These are phyloP conservation scores for Amphibalanus amphitrite DNA, from an alignment of 1,140 invertebrate genomes.

Conservation along the genomic window DNA sequence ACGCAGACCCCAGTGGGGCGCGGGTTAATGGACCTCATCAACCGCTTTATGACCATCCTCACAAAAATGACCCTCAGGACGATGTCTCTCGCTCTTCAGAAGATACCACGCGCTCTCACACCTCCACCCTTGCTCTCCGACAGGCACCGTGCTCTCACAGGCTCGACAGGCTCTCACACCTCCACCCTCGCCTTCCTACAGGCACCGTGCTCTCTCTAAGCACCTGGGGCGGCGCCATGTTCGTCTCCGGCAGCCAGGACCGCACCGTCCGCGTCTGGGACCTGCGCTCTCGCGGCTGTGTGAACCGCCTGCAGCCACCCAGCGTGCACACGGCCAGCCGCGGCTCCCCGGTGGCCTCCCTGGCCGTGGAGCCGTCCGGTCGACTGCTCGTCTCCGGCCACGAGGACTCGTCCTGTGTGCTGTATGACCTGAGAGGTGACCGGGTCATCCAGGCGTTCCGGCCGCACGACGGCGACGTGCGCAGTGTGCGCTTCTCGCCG, in stretches of 20 bases:
- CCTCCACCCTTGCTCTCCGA: too few relatives aligned
- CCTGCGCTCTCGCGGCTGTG: slow-evolving; percentile 70
- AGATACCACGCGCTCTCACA: too few relatives aligned
- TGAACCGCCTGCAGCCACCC: slow-evolving; percentile 55
- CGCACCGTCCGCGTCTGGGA: slow-evolving; percentile 97
- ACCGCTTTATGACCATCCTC: too few relatives aligned
- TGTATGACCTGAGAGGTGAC: slow-evolving; percentile 87
- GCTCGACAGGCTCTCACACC: too few relatives aligned
- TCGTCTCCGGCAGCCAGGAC: slow-evolving; percentile 91
- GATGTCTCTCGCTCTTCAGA: neutral
- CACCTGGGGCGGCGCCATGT: slow-evolving; percentile 94
- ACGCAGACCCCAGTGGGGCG: too few relatives aligned
- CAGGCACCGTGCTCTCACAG: neutral
- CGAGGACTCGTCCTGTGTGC: slow-evolving; percentile 84
- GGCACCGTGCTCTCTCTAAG: slow-evolving; percentile 87
- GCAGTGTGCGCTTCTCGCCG: slow-evolving; percentile 89
- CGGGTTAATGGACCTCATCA: too few relatives aligned
- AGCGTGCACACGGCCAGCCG: slow-evolving; percentile 5
- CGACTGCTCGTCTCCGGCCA: slow-evolving; percentile 86
- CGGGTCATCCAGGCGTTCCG: slow-evolving; percentile 84
- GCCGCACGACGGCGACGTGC: slow-evolving; percentile 80
- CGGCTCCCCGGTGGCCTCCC: slow-evolving; percentile 76
- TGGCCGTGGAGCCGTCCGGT: slow-evolving; percentile 91
- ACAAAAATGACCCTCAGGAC: too few relatives aligned
- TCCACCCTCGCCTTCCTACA: slow-evolving; percentile 17